Conservation (phyloP, 2,797 vertebrate species). For the Xyrichtys novacula region DNA sequence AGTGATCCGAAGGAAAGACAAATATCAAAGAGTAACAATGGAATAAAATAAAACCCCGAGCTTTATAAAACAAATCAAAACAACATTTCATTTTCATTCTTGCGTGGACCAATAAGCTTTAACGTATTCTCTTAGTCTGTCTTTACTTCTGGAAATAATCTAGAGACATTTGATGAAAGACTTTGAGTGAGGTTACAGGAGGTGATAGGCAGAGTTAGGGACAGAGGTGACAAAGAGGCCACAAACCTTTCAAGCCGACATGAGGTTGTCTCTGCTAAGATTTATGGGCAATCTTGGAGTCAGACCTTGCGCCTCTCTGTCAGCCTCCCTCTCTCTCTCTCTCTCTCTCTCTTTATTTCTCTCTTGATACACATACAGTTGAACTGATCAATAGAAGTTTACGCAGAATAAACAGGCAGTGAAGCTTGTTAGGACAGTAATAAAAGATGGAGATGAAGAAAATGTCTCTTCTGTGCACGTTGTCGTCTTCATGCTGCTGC, state of each 20-base stretch:
- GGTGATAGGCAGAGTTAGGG: conserved; percentile 16
- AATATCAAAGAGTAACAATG: not conserved
- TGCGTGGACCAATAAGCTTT: too few species aligned
- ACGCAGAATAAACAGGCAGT: conserved; percentile 31
- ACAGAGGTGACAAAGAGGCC: conserved; percentile 56
- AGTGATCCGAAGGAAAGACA: not conserved
- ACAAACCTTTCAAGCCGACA: conserved; percentile 63
- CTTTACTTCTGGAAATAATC: not conserved
- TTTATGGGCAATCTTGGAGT: conserved; percentile 61
- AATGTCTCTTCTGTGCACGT: conserved; percentile 6
- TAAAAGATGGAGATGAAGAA: conserved; percentile 37
- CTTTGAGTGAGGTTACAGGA: conserved; percentile 21
- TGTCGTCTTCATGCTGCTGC: conserved; percentile 26
- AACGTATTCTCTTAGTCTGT: too few species aligned
- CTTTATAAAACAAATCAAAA: conserved; percentile 3
- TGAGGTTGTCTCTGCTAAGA: conserved; percentile 56
- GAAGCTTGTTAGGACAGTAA: conserved; percentile 9
- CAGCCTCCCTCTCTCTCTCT: conserved; percentile 61
- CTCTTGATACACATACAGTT: conserved; percentile 34
- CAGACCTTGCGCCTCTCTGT: conserved; percentile 62
- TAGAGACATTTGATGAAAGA: conserved; percentile 2
- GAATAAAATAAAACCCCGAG: too few species aligned
- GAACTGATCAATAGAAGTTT: conserved; percentile 36
- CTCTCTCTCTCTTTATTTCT: conserved; percentile 47
- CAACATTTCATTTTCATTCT: not conserved